Base-by-base conservation (phyloP, 2,113 vertebrate species). In the Gambusia affinis region DNA sequence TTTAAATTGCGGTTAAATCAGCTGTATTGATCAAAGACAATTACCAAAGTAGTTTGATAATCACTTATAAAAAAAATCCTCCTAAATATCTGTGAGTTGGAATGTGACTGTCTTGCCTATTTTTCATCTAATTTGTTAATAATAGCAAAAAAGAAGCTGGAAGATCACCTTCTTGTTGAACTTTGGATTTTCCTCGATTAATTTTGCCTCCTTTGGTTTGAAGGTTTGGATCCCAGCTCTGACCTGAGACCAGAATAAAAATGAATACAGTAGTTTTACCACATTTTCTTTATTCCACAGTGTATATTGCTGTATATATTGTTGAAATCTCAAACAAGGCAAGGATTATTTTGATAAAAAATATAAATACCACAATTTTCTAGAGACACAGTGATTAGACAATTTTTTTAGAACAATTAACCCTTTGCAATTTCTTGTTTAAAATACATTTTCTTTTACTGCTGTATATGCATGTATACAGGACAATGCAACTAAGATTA, bases 81-180 rank as follows among this genome's bases (percentile, higher is more conserved):
- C 8, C 51, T 7, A 57, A 57, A 57, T n/a, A n/a, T 57, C 24
- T 24, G 51, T 2, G 10, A 57, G 28, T 35, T 61, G 44, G 68
- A 54, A 4, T 60, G 66, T 79, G 60, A 33, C 54, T 75, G 70
- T 81, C 65, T 15, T 75, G 42, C 4, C 1, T 47, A 68, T 15
- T 30, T 75, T 76, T 79, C 31, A 4, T 73, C 78, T 66, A 10
- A 70, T 82, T 64, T 82, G 29, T 29, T 77, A 67, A 79, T 65
- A 64, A 37, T 19, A 37, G 10, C 10, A 37, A 11, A 2, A 35
- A 11, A 60, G 0, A 63, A 57, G 22, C 22, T 10, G 24, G 22
- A 8, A n/a, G 7, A 63, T 15, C 12, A 91, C 95, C 97, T 99
- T 99, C 94, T 99, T 99, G 81, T 95, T 96, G 85, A 99, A 95